phyloP scores from a whole-genome alignment of 2,113 vertebrate species.

The Peromyscus leucopus region DNA sequence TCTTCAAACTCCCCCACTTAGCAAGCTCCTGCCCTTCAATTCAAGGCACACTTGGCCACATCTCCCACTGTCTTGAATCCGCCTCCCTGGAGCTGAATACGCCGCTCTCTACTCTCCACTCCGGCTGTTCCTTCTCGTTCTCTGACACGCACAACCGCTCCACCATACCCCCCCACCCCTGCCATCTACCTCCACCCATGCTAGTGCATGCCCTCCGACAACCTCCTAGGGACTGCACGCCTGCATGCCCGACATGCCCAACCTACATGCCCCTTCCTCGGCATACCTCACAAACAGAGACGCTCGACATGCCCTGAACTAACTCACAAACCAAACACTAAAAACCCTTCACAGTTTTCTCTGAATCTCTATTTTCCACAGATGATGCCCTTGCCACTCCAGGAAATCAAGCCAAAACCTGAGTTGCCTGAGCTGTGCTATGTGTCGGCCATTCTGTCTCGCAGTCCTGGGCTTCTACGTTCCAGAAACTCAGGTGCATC shows the following conservation, averaged over 20 bases:
- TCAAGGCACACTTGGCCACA: not conserved
- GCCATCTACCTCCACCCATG: not conserved
- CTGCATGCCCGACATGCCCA: not conserved
- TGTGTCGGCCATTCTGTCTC: not conserved
- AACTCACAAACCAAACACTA: not conserved
- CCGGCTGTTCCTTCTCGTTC: too few relatives aligned
- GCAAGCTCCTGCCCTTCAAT: not conserved
- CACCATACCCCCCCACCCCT: not conserved
- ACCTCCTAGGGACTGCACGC: not conserved
- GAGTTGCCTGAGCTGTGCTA: rapidly evolving
- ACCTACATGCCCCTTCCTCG: not conserved
- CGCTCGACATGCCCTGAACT: not conserved
- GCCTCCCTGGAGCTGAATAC: not conserved
- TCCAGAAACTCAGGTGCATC: not conserved
- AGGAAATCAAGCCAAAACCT: not conserved
- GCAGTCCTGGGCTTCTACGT: not conserved
- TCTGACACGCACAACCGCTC: too few relatives aligned
- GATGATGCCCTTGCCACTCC: not conserved
- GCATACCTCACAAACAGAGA: not conserved
- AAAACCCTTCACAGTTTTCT: not conserved
- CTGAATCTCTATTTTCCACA: not conserved
- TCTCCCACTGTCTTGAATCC: not conserved
- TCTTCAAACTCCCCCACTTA: too few relatives aligned
- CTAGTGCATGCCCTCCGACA: not conserved
- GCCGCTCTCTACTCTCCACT: too few relatives aligned